These are phyloP conservation scores for Epinotia bilunana DNA, from an alignment of 2,888 invertebrate genomes.

Conservation along the genomic window DNA sequence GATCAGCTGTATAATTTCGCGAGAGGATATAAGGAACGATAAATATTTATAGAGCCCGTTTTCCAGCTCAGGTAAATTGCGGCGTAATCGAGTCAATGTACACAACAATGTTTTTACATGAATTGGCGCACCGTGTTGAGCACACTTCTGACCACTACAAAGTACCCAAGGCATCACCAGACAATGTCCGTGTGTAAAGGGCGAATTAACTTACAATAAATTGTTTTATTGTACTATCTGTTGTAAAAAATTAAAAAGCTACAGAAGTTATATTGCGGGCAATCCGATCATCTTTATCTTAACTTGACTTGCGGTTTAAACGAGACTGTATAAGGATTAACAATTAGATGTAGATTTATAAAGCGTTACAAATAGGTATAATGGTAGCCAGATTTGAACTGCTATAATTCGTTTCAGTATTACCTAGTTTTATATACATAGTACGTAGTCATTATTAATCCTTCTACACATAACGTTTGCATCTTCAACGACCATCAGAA, in stretches of 20 bases:
- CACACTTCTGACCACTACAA: constrained; percentile 58
- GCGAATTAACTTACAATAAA: constrained; percentile 74
- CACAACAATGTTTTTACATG: constrained; percentile 73
- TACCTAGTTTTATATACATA: neutral
- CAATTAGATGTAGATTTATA: constrained; percentile 6
- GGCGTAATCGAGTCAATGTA: constrained; percentile 75
- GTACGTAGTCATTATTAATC: neutral
- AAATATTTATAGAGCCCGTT: constrained; percentile 81
- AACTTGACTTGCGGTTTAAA: constrained; percentile 32
- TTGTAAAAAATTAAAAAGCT: constrained; percentile 62
- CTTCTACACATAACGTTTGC: neutral
- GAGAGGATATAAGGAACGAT: constrained; percentile 65
- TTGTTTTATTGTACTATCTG: constrained; percentile 72
- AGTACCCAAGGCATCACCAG: constrained; percentile 58
- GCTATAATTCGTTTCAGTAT: neutral
- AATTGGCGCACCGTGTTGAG: constrained; percentile 54
- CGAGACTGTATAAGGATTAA: neutral
- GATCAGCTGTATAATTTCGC: constrained; percentile 68
- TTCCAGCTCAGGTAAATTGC: constrained; percentile 75
- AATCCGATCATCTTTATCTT: constrained; percentile 37
- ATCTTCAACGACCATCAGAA: constrained; percentile 19
- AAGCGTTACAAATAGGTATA: neutral
- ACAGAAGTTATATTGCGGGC: constrained; percentile 43
- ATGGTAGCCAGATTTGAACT: neutral
- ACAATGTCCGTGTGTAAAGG: constrained; percentile 71